phyloP scores from a whole-genome alignment of 2,797 vertebrate species.

The Malurus leucopterus region DNA sequence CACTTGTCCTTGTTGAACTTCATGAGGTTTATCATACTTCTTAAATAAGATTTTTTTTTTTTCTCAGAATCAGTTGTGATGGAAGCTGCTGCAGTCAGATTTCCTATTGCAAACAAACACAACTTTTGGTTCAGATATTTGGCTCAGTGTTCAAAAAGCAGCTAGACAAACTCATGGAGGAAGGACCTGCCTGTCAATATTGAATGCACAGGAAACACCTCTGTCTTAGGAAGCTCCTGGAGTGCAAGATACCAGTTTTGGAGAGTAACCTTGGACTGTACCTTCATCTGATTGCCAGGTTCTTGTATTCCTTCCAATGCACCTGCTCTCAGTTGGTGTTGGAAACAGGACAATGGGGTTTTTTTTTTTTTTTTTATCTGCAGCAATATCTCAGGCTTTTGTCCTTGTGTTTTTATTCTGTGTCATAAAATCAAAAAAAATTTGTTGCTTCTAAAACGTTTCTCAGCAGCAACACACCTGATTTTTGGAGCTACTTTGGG shows the following conservation, averaged over 20 bases:
- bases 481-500: not conserved
- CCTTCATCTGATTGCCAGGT: not conserved
- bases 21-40: not conserved
- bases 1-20: not conserved
- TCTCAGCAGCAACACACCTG: not conserved
- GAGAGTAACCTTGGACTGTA: not conserved
- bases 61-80: not conserved
- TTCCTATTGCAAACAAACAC: not conserved
- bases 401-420: not conserved
- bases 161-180: not conserved
- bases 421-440: not conserved
- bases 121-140: not conserved
- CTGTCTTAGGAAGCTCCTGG: not conserved
- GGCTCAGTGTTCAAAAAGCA: not conserved
- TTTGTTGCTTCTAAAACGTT: not conserved
- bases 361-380: not conserved
- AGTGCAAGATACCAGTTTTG: not conserved
- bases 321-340: not conserved
- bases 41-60: not conserved
- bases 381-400: not conserved
- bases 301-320: not conserved
- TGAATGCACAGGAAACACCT: not conserved
- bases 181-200: not conserved
- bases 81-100: not conserved
- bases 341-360: not conserved